phyloP scores from a whole-genome alignment of 2,797 vertebrate genomes.

The Bradypodion ventrale region DNA sequence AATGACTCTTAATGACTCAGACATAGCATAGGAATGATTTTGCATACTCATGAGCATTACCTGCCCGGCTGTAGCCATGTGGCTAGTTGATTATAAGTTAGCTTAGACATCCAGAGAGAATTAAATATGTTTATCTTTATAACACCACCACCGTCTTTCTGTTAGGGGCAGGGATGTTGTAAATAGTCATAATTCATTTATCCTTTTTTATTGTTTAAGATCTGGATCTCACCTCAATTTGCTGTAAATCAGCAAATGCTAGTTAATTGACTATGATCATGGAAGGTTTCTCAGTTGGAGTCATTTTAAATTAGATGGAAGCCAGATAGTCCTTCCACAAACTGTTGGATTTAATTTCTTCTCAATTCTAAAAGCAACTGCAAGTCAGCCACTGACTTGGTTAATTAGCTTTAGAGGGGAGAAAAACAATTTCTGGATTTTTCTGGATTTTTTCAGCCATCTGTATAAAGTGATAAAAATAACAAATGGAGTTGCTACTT shows the following conservation, averaged over 20 bases:
- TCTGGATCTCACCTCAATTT: neutral
- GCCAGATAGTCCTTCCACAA: neutral
- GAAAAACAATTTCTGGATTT: neutral
- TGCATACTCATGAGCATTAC: conserved; percentile 41
- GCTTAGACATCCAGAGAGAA: conserved; percentile 32
- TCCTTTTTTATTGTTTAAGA: neutral
- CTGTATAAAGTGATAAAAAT: conserved; percentile 7
- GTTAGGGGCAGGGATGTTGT: neutral
- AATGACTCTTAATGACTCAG: conserved; percentile 54
- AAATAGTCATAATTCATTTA: conserved; percentile 20
- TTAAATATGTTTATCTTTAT: conserved; percentile 39
- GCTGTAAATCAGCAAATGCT: conserved; percentile 8
- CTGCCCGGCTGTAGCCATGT: conserved; percentile 12
- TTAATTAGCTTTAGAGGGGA: neutral
- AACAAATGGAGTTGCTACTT: neutral
- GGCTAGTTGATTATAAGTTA: conserved; percentile 53
- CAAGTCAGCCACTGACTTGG: conserved; percentile 3
- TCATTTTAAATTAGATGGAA: neutral
- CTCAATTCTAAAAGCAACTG: neutral
- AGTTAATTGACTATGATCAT: conserved; percentile 3
- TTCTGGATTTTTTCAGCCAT: fast-evolving
- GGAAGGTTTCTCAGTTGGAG: neutral
- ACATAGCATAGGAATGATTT: conserved; percentile 53
- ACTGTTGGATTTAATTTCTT: neutral
- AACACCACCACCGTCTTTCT: neutral